Conservation (phyloP, 2,888 invertebrate genomes). For the Tetranychus truncatus region DNA sequence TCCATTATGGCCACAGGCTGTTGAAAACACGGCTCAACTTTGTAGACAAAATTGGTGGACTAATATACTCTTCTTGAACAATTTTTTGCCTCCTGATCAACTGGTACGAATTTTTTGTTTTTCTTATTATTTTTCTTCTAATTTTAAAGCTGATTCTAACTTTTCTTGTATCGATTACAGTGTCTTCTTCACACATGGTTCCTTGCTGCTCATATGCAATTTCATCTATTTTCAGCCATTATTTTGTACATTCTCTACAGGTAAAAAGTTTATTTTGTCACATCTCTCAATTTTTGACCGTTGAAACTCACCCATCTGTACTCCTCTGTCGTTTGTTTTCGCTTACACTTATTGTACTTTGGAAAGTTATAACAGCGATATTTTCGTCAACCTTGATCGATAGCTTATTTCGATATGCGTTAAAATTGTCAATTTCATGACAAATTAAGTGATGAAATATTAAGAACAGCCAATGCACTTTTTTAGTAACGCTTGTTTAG, state of each 20-base stretch:
- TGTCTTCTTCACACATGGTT: conserved; percentile 25
- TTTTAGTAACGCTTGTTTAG: too few relatives aligned
- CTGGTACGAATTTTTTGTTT: conserved; percentile 12
- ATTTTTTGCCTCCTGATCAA: conserved; percentile 22
- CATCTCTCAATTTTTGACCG: not conserved
- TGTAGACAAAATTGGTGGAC: conserved; percentile 24
- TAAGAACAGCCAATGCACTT: too few relatives aligned
- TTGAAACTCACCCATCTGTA: not conserved
- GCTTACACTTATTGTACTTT: too few relatives aligned
- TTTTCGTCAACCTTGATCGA: too few relatives aligned
- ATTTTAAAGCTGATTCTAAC: not conserved
- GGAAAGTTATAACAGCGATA: too few relatives aligned
- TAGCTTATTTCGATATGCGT: too few relatives aligned
- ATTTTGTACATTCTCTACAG: conserved; percentile 19
- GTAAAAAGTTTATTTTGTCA: conserved; percentile 17
- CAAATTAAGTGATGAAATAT: too few relatives aligned
- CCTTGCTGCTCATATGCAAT: conserved; percentile 23
- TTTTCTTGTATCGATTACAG: conserved; percentile 16
- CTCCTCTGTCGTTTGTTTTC: too few relatives aligned
- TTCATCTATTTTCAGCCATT: conserved; percentile 20
- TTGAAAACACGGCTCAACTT: conserved; percentile 17
- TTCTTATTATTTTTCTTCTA: not conserved
- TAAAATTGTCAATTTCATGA: too few relatives aligned
- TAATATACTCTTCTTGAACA: conserved; percentile 24
- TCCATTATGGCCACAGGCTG: conserved; percentile 23